Conservation (phyloP, 2,888 invertebrate species). For the Oscheius onirici region DNA sequence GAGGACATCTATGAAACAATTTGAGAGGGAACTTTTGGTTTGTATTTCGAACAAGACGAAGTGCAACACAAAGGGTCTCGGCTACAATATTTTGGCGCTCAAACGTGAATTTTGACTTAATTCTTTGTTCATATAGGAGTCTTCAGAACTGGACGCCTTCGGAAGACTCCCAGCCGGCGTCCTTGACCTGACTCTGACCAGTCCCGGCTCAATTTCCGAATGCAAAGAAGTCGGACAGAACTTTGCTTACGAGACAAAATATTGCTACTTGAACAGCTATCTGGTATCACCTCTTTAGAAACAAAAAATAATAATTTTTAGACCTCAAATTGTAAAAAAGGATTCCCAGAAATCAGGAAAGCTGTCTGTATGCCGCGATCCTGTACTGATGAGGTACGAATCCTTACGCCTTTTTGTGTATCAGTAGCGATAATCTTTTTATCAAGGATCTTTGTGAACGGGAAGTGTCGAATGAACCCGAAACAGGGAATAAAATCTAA, state of each 20-base stretch:
- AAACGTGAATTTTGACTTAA: constrained; percentile 28
- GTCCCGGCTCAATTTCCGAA: constrained; percentile 38
- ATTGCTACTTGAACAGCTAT: constrained; percentile 33
- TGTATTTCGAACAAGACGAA: constrained; percentile 5
- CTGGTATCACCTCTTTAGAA: background rate
- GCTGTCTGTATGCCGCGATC: constrained; percentile 42
- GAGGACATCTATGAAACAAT: background rate
- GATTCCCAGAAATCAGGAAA: constrained; percentile 17
- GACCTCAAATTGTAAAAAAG: background rate
- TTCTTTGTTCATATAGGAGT: background rate
- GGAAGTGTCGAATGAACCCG: too few relatives aligned
- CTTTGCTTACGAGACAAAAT: constrained; percentile 33
- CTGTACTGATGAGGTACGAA: constrained; percentile 26
- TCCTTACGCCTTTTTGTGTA: background rate
- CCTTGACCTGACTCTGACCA: constrained; percentile 34
- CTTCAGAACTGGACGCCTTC: constrained; percentile 42
- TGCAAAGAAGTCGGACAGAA: constrained; percentile 36
- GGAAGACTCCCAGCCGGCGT: constrained; percentile 37
- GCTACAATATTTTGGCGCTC: constrained; percentile 33
- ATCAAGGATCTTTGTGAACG: too few relatives aligned
- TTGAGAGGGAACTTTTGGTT: background rate
- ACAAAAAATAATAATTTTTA: background rate
- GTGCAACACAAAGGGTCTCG: constrained; percentile 32
- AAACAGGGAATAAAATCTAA: too few relatives aligned
- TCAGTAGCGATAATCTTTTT: too few relatives aligned